Evolutionary conservation across 2,888 invertebrate species (phyloP).

Genomic region (Agrotis segetum): DNA sequence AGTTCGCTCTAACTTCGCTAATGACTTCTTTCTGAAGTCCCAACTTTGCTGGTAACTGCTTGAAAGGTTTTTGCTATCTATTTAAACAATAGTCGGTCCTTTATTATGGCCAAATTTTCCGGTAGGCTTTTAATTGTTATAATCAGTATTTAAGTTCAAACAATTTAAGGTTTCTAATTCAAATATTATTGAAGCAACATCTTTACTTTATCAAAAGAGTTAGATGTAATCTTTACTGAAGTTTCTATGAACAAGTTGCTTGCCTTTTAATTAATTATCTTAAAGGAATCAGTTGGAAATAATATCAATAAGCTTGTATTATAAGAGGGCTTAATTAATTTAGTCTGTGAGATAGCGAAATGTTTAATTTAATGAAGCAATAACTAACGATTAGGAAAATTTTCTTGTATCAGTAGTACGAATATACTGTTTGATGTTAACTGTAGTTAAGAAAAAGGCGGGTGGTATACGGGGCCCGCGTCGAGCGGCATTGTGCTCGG

Average conservation of each 20-base stretch:
- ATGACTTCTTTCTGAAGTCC: slow-evolving; percentile 87
- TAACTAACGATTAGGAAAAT: slow-evolving; percentile 10
- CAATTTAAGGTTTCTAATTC: slow-evolving; percentile 47
- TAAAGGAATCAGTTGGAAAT: slow-evolving; percentile 39
- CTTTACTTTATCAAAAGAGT: slow-evolving; percentile 37
- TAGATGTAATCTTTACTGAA: slow-evolving; percentile 38
- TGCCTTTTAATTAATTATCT: slow-evolving; percentile 43
- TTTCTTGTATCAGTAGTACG: slow-evolving; percentile 17
- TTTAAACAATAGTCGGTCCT: slow-evolving; percentile 82
- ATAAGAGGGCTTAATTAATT: slow-evolving; percentile 36
- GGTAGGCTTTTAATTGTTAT: slow-evolving; percentile 58
- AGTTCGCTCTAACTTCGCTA: slow-evolving; percentile 85
- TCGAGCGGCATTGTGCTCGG: slow-evolving; percentile 73
- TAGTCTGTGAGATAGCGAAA: slow-evolving; percentile 23
- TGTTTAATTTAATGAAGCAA: slow-evolving; percentile 18
- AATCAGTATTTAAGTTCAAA: slow-evolving; percentile 43
- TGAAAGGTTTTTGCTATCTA: slow-evolving; percentile 83
- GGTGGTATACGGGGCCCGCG: slow-evolving; percentile 71
- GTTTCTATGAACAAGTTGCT: slow-evolving; percentile 17
- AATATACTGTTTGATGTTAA: slow-evolving; percentile 68
- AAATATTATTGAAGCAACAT: slow-evolving; percentile 44
- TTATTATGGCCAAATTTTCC: slow-evolving; percentile 78
- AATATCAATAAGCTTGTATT: slow-evolving; percentile 51
- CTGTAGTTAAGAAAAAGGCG: slow-evolving; percentile 72
- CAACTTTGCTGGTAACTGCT: slow-evolving; percentile 81